Percentiles rank a stretch among this genome's conserved stretches.
Conservation (phyloP, 2,797 vertebrate genomes). For the Coreius guichenoti region DNA sequence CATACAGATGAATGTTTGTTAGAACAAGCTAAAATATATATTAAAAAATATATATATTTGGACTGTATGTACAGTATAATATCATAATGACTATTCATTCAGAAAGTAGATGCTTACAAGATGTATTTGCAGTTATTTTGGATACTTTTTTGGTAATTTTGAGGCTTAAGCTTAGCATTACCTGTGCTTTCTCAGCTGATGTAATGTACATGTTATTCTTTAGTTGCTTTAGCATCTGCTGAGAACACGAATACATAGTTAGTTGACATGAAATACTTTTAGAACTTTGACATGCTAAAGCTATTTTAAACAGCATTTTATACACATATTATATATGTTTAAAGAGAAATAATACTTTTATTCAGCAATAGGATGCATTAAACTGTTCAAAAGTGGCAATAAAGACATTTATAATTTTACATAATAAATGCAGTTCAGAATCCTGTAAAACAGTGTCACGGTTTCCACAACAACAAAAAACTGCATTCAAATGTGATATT, state of each 20-base stretch:
- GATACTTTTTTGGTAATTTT: neutral
- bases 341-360: neutral
- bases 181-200: neutral
- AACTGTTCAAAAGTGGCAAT: neutral
- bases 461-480: neutral
- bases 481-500: neutral
- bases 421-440: neutral
- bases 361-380: neutral
- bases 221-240: slow-evolving; percentile 1
- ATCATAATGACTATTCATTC: neutral
- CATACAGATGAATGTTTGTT: slow-evolving; percentile 68
- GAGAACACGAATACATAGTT: neutral
- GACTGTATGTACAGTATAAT: neutral
- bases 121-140: neutral
- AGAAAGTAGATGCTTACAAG: neutral
- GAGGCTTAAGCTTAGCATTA: neutral
- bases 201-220: neutral
- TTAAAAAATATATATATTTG: too few relatives aligned
- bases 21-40: too few relatives aligned
- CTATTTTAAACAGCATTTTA: neutral
- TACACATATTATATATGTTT: neutral
- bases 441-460: neutral
- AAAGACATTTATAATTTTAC: neutral
- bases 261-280: neutral
- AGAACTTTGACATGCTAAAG: neutral